Conservation (phyloP, 2,888 invertebrate species). For the Parapristionchus giblindavisi region DNA sequence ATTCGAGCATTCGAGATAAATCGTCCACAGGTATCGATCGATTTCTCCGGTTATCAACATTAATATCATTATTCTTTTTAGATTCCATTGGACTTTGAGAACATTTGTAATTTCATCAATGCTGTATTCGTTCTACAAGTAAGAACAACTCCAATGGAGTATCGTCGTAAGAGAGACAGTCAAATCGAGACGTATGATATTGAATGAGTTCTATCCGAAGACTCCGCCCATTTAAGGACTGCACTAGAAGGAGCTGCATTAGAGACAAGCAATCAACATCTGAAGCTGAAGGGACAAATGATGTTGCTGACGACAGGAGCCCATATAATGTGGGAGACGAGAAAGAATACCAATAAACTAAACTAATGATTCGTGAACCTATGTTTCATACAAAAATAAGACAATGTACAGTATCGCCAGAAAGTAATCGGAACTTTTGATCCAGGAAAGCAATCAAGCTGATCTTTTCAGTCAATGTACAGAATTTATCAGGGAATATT, state of each 20-base stretch:
- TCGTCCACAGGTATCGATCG: constrained; percentile 52
- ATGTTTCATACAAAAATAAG: too few relatives aligned
- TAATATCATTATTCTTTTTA: constrained; percentile 34
- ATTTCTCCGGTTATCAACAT: neutral
- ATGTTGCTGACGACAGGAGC: constrained; percentile 56
- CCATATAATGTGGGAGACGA: constrained; percentile 31
- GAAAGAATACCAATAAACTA: too few relatives aligned
- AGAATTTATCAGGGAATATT: too few relatives aligned
- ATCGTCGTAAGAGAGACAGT: constrained; percentile 37
- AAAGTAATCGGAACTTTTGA: neutral
- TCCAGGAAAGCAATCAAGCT: neutral
- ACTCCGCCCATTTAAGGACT: constrained; percentile 15
- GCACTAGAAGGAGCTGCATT: constrained; percentile 31
- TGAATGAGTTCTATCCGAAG: neutral
- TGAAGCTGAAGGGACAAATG: constrained; percentile 67
- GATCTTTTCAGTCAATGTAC: too few relatives aligned
- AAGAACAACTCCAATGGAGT: constrained; percentile 50
- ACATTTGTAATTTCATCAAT: constrained; percentile 68
- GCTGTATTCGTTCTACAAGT: constrained; percentile 68
- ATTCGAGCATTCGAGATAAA: constrained; percentile 65
- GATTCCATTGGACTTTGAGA: constrained; percentile 68
- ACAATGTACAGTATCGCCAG: neutral
- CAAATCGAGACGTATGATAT: neutral
- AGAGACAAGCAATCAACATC: constrained; percentile 44
- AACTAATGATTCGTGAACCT: too few relatives aligned